These are phyloP conservation scores for Siniperca obscura DNA, from an alignment of 2,797 vertebrate species.

Conservation along the genomic window DNA sequence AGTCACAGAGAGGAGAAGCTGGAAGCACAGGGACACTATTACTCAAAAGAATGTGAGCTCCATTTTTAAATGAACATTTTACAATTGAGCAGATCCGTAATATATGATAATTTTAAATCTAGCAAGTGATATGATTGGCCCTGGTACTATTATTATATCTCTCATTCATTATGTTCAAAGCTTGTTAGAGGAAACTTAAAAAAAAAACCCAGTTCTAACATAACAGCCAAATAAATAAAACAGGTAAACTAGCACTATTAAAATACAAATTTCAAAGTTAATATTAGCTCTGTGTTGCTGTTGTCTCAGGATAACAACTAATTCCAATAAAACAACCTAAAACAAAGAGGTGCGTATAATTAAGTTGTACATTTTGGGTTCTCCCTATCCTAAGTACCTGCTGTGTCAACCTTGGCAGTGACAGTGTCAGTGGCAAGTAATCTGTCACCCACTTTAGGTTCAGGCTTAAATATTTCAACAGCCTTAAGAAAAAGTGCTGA, in stretches of 20 bases:
- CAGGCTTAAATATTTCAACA: slow-evolving; percentile 79
- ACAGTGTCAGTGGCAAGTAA: slow-evolving; percentile 60
- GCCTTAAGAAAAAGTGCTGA: slow-evolving; percentile 80
- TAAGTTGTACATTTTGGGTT: slow-evolving; percentile 42
- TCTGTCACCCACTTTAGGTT: slow-evolving; percentile 69
- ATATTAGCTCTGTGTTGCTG: slow-evolving; percentile 2
- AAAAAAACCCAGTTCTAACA: neutral
- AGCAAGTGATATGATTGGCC: too few relatives aligned
- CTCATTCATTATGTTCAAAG: slow-evolving; percentile 21
- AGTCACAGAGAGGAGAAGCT: slow-evolving; percentile 29
- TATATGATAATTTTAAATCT: neutral
- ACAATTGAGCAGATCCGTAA: neutral
- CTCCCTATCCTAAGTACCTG: slow-evolving; percentile 23
- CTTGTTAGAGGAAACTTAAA: neutral
- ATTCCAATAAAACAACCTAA: neutral
- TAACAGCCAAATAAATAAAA: slow-evolving; percentile 17
- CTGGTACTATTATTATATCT: neutral
- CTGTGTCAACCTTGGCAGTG: slow-evolving; percentile 63
- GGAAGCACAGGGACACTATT: neutral
- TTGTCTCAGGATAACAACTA: neutral
- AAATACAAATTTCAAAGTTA: neutral
- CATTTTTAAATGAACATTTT: neutral
- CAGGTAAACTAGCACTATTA: neutral
- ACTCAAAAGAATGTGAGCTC: neutral
- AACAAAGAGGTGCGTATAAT: slow-evolving; percentile 32